phyloP scores from a whole-genome alignment of 2,113 vertebrate species.

The Perca fluviatilis region DNA sequence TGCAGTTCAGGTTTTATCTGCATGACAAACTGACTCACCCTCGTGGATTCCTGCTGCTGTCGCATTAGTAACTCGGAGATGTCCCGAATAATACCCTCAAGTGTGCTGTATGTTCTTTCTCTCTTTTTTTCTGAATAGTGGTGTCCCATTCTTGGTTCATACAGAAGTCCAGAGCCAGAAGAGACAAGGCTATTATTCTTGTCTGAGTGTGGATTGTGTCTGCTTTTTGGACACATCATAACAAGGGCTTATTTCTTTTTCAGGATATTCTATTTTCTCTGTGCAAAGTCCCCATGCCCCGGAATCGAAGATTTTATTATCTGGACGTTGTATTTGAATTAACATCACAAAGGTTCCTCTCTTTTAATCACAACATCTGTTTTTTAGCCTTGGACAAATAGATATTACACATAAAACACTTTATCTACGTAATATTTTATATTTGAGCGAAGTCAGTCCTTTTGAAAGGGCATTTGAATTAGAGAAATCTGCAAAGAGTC shows the following conservation, averaged over 20 bases:
- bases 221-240: not conserved
- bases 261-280: not conserved
- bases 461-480: not conserved
- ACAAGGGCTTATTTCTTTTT: not conserved
- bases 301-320: not conserved
- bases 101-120: not conserved
- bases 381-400: not conserved
- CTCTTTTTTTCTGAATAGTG: not conserved
- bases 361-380: not conserved
- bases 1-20: slow-evolving; percentile 38
- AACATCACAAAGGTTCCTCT: not conserved
- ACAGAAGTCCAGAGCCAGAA: not conserved
- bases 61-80: not conserved
- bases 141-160: not conserved
- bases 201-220: not conserved
- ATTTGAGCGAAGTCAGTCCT: not conserved
- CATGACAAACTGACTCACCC: slow-evolving; percentile 39
- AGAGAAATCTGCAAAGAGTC: not conserved
- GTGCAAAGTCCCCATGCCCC: not conserved
- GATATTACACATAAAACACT: not conserved
- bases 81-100: not conserved
- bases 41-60: slow-evolving; percentile 25
- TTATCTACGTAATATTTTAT: not conserved
- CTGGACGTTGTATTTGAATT: not conserved
- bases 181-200: not conserved